Evolutionary conservation across 1,140 invertebrate genomes (phyloP).

Genomic region (Ridgeia piscesae): DNA sequence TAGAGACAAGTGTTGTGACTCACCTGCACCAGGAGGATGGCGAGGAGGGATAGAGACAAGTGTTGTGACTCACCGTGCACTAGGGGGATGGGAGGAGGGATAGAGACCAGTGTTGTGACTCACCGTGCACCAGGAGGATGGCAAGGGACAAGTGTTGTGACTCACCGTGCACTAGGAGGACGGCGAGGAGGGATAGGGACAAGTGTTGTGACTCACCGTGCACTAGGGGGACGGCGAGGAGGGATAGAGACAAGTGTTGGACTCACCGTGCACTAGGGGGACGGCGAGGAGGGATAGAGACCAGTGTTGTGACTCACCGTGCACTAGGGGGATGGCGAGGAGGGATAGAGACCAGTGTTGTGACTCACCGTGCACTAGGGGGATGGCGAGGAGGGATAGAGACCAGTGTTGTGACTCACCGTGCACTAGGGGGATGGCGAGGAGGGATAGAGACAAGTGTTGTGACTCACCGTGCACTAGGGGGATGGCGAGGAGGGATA

Average conservation of each 20-base stretch:
- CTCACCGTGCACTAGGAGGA: constrained; percentile 37
- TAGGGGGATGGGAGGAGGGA: constrained; percentile 2
- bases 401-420: no score
- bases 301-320: constrained; percentile 42
- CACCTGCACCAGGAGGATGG: no score
- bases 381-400: no score
- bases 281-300: constrained; percentile 20
- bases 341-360: not conserved
- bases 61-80: constrained; percentile 17
- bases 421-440: no score
- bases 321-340: constrained; percentile 51
- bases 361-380: not conserved
- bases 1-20: no score
- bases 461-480: not conserved
- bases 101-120: constrained; percentile 33
- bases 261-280: constrained; percentile 20
- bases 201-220: not conserved
- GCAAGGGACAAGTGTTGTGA: not conserved
- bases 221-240: constrained; percentile 48
- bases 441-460: no score
- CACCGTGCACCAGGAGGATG: constrained; percentile 16
- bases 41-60: no score
- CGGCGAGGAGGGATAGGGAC: constrained; percentile 41
- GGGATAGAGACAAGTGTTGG: not conserved
- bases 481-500: not conserved